Evolutionary conservation across 1,140 invertebrate species (phyloP), one percentile per base, ranked within the genome.

Genomic region (Lanistes nyassanus): DNA sequence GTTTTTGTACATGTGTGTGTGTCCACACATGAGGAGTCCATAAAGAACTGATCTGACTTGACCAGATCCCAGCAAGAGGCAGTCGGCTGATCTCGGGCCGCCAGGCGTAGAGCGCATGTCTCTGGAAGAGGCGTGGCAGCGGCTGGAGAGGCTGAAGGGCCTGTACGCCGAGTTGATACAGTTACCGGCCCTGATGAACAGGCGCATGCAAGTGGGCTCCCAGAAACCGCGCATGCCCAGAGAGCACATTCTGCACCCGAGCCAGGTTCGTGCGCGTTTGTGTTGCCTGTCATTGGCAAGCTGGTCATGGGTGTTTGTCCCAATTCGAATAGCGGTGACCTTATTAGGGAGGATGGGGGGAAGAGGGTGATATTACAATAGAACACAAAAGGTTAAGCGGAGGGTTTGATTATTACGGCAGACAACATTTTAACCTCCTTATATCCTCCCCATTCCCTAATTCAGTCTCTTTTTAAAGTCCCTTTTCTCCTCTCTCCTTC

Each of bases 101-200:
- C 39, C 9, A 23, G 26, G 19, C 21, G 13, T 29, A 26, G 73
- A 75, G 7, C 37, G 53, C 1, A 47, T 78, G 56, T 71, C 67
- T 7, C 58, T 37, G 29, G 60, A 75, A 21, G 67, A 78, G 58
- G 62, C 77, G 9, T 21, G 21, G 56, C 26, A 19, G 2, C 37
- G 70, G 42, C 39, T 64, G 53, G 60, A 71, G 29, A 42, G 73
- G 36, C 56, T 78, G 56, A 71, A 67, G 55, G 77, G 77, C 6
- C 36, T 78, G 68, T 78, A 78, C 65, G 68, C 73, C 60, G 36
- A 56, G 56, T 58, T 78, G 55, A 78, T 75, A 65, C 58, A 68
- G 9, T 51, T 75, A 36, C 77, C 77, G n/a, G 68, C 68, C 11
- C 34, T 78, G 29, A 78, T 78, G 77, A 68, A 75, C 47, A 47